Evolutionary conservation across 2,888 invertebrate genomes (phyloP).

Genomic region (Taphrorychus bicolor): DNA sequence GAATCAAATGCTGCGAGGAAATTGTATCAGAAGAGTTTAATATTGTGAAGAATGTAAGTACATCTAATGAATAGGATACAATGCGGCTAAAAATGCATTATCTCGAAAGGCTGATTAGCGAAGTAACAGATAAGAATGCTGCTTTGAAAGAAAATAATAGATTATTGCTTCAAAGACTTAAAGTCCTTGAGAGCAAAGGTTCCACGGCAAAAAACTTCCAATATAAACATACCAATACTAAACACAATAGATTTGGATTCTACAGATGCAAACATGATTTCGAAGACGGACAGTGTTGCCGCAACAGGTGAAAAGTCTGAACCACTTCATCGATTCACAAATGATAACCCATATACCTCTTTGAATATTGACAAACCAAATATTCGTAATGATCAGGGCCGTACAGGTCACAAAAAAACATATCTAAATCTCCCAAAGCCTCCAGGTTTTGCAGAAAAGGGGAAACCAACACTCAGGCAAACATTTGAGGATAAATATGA

Average conservation of each 20-base stretch:
- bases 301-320: background rate
- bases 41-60: background rate
- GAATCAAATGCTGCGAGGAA: background rate
- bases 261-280: too few relatives aligned
- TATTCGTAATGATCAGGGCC: too few relatives aligned
- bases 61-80: background rate
- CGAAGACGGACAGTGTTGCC: background rate
- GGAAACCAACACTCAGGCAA: too few relatives aligned
- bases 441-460: too few relatives aligned
- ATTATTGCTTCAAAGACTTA: background rate
- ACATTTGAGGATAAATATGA: background rate
- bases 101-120: background rate
- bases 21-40: background rate
- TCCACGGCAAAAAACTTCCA: too few relatives aligned
- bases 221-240: too few relatives aligned
- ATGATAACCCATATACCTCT: too few relatives aligned
- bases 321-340: too few relatives aligned
- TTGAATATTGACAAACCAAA: too few relatives aligned
- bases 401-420: too few relatives aligned
- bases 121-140: background rate
- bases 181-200: background rate
- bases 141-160: background rate
- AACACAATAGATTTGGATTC: background rate
- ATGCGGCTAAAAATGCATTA: background rate
- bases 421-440: too few relatives aligned